phyloP scores from a whole-genome alignment of 2,113 vertebrate species.

The Electrona antarctica region DNA sequence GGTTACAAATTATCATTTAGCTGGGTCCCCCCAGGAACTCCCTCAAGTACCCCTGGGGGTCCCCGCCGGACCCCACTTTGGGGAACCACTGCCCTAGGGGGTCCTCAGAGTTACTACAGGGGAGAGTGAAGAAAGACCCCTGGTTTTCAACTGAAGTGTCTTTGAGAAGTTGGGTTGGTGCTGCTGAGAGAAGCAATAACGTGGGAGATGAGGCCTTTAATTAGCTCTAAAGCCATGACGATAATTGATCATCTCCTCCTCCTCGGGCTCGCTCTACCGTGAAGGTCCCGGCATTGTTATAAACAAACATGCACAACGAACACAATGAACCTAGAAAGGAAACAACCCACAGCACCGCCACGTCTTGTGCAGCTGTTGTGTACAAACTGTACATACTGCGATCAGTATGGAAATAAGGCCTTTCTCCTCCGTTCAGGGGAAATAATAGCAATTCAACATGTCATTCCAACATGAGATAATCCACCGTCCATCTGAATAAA shows the following conservation, averaged over 20 bases:
- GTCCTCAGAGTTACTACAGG: too few species aligned
- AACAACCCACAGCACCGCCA: not conserved
- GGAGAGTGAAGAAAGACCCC: too few species aligned
- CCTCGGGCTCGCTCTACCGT: slow-evolving; percentile 57
- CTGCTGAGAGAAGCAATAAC: slow-evolving; percentile 57
- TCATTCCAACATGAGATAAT: not conserved
- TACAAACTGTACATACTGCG: too few species aligned
- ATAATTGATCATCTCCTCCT: slow-evolving; percentile 77
- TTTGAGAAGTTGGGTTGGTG: slow-evolving; percentile 69
- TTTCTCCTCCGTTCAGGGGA: not conserved
- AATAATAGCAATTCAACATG: not conserved
- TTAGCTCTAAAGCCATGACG: slow-evolving; percentile 67
- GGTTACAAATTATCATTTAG: too few species aligned
- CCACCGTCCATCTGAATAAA: slow-evolving; percentile 10
- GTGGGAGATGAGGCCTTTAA: slow-evolving; percentile 69
- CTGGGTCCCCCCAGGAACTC: too few species aligned
- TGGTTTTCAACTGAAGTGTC: slow-evolving; percentile 44
- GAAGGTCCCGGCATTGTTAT: slow-evolving; percentile 65
- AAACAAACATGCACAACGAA: slow-evolving; percentile 58
- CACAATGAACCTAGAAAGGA: slow-evolving; percentile 24
- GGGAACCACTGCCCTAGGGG: too few species aligned
- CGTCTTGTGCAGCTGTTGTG: not conserved
- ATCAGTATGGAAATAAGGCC: too few species aligned
- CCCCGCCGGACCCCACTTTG: too few species aligned
- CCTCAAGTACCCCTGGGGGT: too few species aligned